Percentiles rank a stretch among this genome's conserved stretches.
Conservation (phyloP, 92 coral and sea anemone genomes). For the Actinernus sp. region DNA sequence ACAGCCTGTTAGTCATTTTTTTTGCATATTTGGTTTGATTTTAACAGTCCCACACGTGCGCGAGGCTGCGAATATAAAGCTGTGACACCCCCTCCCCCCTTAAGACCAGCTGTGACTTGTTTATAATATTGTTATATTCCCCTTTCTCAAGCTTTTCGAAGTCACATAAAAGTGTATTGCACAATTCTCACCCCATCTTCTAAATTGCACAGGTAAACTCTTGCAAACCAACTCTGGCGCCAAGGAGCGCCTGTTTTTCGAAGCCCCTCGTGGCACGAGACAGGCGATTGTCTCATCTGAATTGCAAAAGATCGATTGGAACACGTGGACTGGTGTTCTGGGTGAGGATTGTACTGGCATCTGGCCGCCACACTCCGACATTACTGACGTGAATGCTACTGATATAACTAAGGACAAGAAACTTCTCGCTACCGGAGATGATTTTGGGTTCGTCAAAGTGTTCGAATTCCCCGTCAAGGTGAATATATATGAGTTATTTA, state of each 20-base stretch:
- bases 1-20: too few species aligned
- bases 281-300: conserved; percentile 85
- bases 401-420: conserved; percentile 88
- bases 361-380: conserved; percentile 98
- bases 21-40: too few species aligned
- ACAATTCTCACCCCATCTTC: too few species aligned
- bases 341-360: conserved; percentile 90
- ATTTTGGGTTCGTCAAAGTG: conserved; percentile 96
- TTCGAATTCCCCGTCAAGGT: conserved; percentile 98
- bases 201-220: conserved; percentile 72
- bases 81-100: too few species aligned
- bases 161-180: too few species aligned
- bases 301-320: conserved; percentile 88
- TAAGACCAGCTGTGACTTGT: not conserved
- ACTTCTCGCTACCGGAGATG: conserved; percentile 96
- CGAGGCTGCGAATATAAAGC: too few species aligned
- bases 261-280: conserved; percentile 97
- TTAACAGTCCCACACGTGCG: too few species aligned
- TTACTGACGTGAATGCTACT: conserved; percentile 94
- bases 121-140: not conserved
- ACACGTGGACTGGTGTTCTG: conserved; percentile 93
- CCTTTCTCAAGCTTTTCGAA: too few species aligned
- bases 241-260: conserved; percentile 94
- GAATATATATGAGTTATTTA: too few species aligned
- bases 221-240: conserved; percentile 99